Evolutionary conservation across 2,888 invertebrate species (phyloP).

Genomic region (Melanophora roralis): DNA sequence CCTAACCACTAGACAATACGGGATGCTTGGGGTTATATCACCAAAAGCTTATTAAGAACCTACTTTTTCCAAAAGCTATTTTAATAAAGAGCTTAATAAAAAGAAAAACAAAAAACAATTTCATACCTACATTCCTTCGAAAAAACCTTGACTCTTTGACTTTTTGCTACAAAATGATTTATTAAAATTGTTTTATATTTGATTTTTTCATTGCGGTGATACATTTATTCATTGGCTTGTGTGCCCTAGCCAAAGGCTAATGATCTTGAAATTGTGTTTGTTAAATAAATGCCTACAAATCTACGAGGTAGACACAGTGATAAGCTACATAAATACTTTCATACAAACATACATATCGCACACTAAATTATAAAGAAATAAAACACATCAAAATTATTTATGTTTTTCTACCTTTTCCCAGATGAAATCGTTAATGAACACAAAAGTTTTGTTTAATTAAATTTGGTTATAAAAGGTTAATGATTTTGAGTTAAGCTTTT

Average conservation of each 20-base stretch:
- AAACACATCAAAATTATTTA: too few species aligned
- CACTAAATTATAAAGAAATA: too few species aligned
- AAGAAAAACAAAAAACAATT: neutral
- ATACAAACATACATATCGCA: too few species aligned
- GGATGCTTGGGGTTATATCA: neutral
- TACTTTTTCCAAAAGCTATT: too few species aligned
- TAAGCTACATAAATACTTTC: too few species aligned
- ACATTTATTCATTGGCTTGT: conserved; percentile 22
- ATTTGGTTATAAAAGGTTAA: too few species aligned
- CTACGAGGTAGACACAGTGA: neutral
- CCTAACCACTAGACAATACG: conserved; percentile 62
- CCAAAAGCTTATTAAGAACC: neutral
- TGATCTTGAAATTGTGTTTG: conserved; percentile 55
- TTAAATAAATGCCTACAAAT: conserved; percentile 13
- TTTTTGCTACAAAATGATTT: conserved; percentile 12
- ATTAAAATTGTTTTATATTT: conserved; percentile 9
- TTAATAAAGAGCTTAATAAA: too few species aligned
- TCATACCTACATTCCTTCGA: neutral
- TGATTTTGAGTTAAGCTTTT: too few species aligned
- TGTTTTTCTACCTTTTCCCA: too few species aligned
- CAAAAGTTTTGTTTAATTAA: too few species aligned
- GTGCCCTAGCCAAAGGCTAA: conserved; percentile 34
- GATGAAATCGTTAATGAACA: too few species aligned
- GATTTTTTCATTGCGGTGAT: conserved; percentile 28
- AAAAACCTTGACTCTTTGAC: conserved; percentile 32